These are phyloP conservation scores for Hippocampus zosterae DNA, from an alignment of 2,113 vertebrate species.

Conservation along the genomic window DNA sequence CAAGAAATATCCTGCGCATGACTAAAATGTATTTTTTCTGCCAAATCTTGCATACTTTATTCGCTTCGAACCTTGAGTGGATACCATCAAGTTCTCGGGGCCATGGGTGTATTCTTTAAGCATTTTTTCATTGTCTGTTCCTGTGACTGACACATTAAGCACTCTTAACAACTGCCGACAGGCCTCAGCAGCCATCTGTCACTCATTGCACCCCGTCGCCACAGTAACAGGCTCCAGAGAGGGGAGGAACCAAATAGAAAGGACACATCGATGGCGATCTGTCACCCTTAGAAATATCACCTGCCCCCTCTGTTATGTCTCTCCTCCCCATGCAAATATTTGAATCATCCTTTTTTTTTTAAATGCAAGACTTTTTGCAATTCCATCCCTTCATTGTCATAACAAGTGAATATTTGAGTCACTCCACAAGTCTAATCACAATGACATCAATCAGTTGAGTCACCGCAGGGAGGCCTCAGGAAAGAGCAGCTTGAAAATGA, in stretches of 20 bases:
- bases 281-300: constrained; percentile 48
- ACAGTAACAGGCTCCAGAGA: constrained; percentile 42
- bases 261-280: constrained; percentile 49
- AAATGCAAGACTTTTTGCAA: background rate
- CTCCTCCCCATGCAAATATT: constrained; percentile 3
- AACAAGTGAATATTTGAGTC: constrained; percentile 16
- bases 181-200: constrained; percentile 57
- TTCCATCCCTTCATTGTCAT: constrained; percentile 7
- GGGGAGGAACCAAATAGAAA: constrained; percentile 35
- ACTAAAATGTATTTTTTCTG: background rate
- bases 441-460: constrained; percentile 11
- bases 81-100: constrained; percentile 7
- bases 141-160: constrained; percentile 56
- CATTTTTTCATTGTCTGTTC: constrained; percentile 40
- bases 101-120: constrained; percentile 34
- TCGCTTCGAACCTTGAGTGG: background rate
- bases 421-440: background rate
- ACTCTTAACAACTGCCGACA: constrained; percentile 47
- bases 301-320: constrained; percentile 13
- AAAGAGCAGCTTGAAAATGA: constrained; percentile 32
- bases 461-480: constrained; percentile 6
- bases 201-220: constrained; percentile 48
- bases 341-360: background rate
- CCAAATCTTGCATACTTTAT: constrained; percentile 1
- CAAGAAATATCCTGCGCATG: background rate